Base-by-base conservation (phyloP, 2,888 invertebrate genomes). In the Microctonus brassicae region DNA sequence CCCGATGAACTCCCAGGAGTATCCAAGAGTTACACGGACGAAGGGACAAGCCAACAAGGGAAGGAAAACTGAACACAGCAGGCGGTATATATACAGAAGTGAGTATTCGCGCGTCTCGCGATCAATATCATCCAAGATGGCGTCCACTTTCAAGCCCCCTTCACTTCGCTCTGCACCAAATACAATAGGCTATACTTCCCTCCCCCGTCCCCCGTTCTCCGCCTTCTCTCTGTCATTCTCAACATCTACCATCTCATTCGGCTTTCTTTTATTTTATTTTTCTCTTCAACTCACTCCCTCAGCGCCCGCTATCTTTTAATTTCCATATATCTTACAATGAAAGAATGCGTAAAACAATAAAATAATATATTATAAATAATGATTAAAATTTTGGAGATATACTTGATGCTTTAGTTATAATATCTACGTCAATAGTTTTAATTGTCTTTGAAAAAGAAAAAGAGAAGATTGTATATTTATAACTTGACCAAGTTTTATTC, bases 121-220 rank as follows among this genome's bases (percentile, higher is more conserved):
- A 87, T 87, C 87, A 87, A 87, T 87, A 87, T 86, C 87, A 84
- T 83, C 79, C 87, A 87, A 87, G 86, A 87, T 87, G 87, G 87
- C 87, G 87, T 77, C 85, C 83, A 85, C 79, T 79, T 82, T 81
- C 83, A 83, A 85, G 83, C 84, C 83, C 83, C 80, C 83, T 83
- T 83, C 77, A 76, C 81, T 79, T 79, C 80, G 80, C 80, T 82
- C 81, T 80, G 79, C 82, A 81, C 81, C 83, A 83, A 86, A 84
- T 85, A 86, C 85, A 86, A 86, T 87, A 83, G 85, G 81, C 77
- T 67, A 70, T 76, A 79, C 77, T 78, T 78, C 73, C 66, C 70
- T 68, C 61, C 73, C 73, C 73, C 71, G 76, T 73, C 74, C 72
- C 75, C 63, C 64, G 55, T 47, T n/a, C 66, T 72, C 66, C 61